Conservation (phyloP, 1,140 invertebrate genomes). For the Trachelipus rathkii region DNA sequence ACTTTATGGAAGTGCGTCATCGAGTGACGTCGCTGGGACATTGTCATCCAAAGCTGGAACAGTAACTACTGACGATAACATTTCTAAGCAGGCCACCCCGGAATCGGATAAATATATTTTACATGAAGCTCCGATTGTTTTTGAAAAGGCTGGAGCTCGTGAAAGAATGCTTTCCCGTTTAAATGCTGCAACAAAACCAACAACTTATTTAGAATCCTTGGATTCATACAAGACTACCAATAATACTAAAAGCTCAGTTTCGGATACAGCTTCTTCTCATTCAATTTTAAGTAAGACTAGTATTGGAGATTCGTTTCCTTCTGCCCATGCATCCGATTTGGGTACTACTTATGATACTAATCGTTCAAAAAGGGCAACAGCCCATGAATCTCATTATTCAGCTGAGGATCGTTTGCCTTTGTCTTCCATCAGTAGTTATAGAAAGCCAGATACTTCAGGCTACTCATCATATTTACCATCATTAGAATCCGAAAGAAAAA, state of each 20-base stretch:
- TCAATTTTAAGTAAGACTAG: no score
- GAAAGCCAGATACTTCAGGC: no score
- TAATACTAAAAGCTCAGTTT: not conserved
- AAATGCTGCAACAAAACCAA: not conserved
- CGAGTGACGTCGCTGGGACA: conserved; percentile 37
- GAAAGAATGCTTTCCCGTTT: conserved; percentile 23
- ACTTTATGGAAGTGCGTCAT: conserved; percentile 42
- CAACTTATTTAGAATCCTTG: not conserved
- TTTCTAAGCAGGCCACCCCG: conserved; percentile 39
- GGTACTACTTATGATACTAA: no score
- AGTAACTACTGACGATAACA: conserved; percentile 1
- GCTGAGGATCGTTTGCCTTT: no score
- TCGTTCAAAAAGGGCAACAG: no score
- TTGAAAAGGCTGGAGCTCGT: conserved; percentile 38
- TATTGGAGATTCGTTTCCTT: no score
- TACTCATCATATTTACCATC: no score
- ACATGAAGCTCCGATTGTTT: conserved; percentile 42
- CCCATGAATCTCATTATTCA: no score
- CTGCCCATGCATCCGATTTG: no score
- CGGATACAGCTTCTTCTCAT: conserved; percentile 8
- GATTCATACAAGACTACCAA: not conserved
- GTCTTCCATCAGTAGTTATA: no score
- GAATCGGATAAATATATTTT: conserved; percentile 43
- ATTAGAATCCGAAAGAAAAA: no score
- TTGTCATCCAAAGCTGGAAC: conserved; percentile 27